phyloP scores from a whole-genome alignment of 2,113 vertebrate species.

The Tychaedon coryphoeus region DNA sequence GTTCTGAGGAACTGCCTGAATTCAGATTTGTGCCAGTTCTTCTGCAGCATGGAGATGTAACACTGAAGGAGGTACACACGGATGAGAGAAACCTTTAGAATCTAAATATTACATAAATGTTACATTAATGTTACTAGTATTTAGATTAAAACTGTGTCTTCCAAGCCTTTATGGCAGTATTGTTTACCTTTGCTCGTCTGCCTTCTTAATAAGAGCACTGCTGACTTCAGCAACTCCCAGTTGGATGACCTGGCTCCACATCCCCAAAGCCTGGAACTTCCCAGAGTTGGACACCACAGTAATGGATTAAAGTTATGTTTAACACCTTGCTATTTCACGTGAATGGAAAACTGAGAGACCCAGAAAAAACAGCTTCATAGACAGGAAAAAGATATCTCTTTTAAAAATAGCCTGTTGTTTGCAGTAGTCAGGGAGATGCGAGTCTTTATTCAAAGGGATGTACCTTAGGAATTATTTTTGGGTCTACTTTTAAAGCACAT shows the following conservation, averaged over 20 bases:
- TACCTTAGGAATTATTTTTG: background rate
- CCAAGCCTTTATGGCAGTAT: background rate
- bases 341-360: background rate
- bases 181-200: background rate
- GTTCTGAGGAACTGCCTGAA: background rate
- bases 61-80: background rate
- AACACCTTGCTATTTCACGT: background rate
- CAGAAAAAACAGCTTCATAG: background rate
- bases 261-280: background rate
- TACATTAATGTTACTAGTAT: background rate
- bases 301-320: background rate
- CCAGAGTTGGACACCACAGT: background rate
- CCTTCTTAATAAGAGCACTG: background rate
- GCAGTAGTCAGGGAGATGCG: background rate
- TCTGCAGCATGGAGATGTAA: background rate
- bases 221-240: background rate
- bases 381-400: background rate
- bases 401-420: background rate
- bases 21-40: background rate
- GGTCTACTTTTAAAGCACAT: background rate
- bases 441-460: background rate
- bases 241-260: background rate
- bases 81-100: background rate
- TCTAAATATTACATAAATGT: background rate
- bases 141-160: background rate